Evolutionary conservation across 2,113 vertebrate species (phyloP), one percentile per base, ranked within the genome.

Genomic region (Hydrochoerus hydrochaeris): DNA sequence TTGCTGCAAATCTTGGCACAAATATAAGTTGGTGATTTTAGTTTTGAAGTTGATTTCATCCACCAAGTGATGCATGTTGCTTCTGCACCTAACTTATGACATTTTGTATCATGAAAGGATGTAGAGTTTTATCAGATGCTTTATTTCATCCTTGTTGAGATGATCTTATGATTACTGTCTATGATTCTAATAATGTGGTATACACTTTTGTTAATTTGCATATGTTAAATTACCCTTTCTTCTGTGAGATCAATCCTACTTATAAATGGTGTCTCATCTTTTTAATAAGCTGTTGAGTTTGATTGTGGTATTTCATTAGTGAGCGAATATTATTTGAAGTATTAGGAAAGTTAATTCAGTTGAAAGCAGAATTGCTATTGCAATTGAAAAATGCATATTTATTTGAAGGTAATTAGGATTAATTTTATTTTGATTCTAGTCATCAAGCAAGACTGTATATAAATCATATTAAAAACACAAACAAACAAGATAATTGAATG

Each of bases 351-450:
- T 90, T 69, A 62, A 88, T 85, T 85, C n/a, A 91, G 4, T 63
- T 87, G 20, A 44, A 95, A 86, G 5, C 20, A 67, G 3, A 52
- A 1, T 38, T 54, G 4, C 3, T 17, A 85, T 97, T 92, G 94
- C 73, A 63, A 41, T 87, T 67, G 49, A 5, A 54, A 71, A 97
- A 41, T 57, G 54, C 19, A 57, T 90, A 92, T 73, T 93, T 94
- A 93, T 80, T 89, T 81, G 49, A 92, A 73, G 26, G 73, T 92
- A 20, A 82, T 75, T 88, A 90, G 5, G 67, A 22, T 77, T 88
- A 58, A 88, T 58, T 87, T 94, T 71, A 67, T 91, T 96, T 91
- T 28, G 65, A 38, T 86, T 94, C 91, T 91, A 93, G 35, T 73
- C 38, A 90, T 87, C 49, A 54, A 86, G 71, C 14, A 91, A 96